Base-by-base conservation (phyloP, 1,140 invertebrate genomes). In the Eufriesea mexicana region DNA sequence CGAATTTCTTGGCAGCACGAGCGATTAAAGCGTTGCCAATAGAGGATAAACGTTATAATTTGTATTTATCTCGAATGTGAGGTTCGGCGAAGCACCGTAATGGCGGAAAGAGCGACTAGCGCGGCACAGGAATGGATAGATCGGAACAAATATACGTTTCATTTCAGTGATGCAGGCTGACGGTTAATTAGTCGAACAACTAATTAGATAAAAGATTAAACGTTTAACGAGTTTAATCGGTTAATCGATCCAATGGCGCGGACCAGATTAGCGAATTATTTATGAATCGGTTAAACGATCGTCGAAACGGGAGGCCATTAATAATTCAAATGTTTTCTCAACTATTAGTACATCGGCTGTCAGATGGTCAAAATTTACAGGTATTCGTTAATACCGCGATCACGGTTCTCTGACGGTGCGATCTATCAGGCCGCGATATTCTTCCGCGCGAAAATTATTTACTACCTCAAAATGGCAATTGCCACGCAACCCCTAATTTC, bases 151-250 rank as follows among this genome's bases (percentile, higher is more conserved):
- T 64, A 51, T 35, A 66, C 49, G 61, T 57, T 75, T 72, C 25
- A 64, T 76, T 67, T 57, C 18, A 28, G 42, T 2, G 6, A 7
- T 10, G 25, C 28, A 18, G 42, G 5, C 72, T 49, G 72, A 67
- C 49, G 28, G 28, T 76, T 81, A 49, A 66, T 76, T 71, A 57
- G 42, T 20, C 42, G 61, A 49, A 67, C 78, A 70, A 68, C 80
- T 83, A 77, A 78, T 82, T 78, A 59, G 64, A 66, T n/a, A 59
- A 62, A 70, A 78, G 73, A 62, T 78, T 83, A 78, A 78, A 76
- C 54, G 64, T 61, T 81, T 57, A 81, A 51, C 61, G 79, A 76
- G 59, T 81, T 74, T 66, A 64, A 57, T 55, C 72, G 20, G 73
- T 83, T 83, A 78, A 78, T 83, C 54, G 47, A 78, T 42, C 28